A percentile compares a stretch with the other conserved stretches of the same genome.
These are phyloP conservation scores for Mesoclemmys tuberculata DNA, from an alignment of 2,113 vertebrate species.

Conservation along the genomic window DNA sequence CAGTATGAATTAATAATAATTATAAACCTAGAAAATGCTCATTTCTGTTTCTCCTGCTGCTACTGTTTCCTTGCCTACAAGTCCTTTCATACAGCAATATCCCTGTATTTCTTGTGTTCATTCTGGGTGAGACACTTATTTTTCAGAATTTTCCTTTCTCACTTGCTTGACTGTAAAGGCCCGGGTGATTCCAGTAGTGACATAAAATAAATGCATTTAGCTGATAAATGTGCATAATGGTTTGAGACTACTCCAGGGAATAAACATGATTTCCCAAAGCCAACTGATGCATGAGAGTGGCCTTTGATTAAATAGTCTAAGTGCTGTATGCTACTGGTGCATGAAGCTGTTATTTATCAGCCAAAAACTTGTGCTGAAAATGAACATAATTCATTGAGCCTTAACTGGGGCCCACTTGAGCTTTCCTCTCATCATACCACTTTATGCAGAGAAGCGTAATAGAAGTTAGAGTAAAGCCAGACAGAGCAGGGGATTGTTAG, in stretches of 20 bases:
- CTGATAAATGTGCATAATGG: constrained; percentile 51
- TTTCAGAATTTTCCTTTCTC: background rate
- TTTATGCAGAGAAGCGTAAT: constrained; percentile 21
- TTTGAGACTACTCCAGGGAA: constrained; percentile 73
- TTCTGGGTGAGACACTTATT: constrained; percentile 16
- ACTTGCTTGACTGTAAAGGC: constrained; percentile 21
- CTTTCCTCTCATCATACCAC: constrained; percentile 50
- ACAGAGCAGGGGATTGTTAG: constrained; percentile 1
- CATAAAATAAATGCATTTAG: constrained; percentile 44
- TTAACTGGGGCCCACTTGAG: constrained; percentile 57
- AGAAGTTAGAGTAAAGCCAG: background rate
- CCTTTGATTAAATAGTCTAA: constrained; percentile 79
- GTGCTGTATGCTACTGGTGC: constrained; percentile 73
- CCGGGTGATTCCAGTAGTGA: constrained; percentile 51
- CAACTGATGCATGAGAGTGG: constrained; percentile 69
- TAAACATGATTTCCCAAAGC: constrained; percentile 76
- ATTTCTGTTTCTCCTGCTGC: constrained; percentile 12
- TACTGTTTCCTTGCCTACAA: constrained; percentile 14
- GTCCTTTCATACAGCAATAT: background rate
- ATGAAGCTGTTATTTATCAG: constrained; percentile 78
- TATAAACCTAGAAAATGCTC: background rate
- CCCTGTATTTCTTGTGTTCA: constrained; percentile 22
- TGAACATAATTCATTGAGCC: constrained; percentile 72
- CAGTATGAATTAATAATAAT: background rate
- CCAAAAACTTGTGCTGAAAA: constrained; percentile 71